Percentiles rank a stretch among this genome's conserved stretches.
Conservation (phyloP, 2,797 vertebrate species). For the Tadarida brasiliensis region DNA sequence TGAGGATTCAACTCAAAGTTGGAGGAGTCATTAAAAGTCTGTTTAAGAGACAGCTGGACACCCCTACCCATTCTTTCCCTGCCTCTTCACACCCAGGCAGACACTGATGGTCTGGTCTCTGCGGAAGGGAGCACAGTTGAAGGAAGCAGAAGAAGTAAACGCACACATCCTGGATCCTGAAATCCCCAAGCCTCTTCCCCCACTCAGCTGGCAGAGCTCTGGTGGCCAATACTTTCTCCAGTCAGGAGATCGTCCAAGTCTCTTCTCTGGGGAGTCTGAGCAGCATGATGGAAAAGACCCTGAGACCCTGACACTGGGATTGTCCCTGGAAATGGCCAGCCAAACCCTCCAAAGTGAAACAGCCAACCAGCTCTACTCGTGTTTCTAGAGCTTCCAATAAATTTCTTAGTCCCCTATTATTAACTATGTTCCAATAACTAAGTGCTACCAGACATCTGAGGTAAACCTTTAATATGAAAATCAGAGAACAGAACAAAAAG, state of each 20-base stretch:
- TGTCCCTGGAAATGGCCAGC: not conserved
- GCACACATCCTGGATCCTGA: not conserved
- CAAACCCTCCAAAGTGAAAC: not conserved
- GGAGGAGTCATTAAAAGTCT: not conserved
- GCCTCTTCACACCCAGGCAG: not conserved
- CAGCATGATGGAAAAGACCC: not conserved
- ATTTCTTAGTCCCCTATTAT: not conserved
- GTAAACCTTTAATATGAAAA: conserved; percentile 22
- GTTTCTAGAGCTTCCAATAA: not conserved
- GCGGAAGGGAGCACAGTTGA: not conserved
- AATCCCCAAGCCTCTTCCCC: not conserved
- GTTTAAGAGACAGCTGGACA: not conserved
- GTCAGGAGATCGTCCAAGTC: not conserved
- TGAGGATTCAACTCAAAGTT: not conserved
- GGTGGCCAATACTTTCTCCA: not conserved
- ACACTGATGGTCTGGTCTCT: not conserved
- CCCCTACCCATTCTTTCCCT: not conserved
- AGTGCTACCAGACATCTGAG: not conserved
- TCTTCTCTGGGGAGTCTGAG: not conserved
- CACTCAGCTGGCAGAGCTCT: not conserved
- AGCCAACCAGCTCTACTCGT: not conserved
- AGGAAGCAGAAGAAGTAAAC: not conserved
- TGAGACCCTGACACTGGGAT: not conserved
- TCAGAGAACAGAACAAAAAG: not conserved
- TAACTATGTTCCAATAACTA: not conserved